phyloP scores from a whole-genome alignment of 2,113 vertebrate species.

The Mugil cephalus region DNA sequence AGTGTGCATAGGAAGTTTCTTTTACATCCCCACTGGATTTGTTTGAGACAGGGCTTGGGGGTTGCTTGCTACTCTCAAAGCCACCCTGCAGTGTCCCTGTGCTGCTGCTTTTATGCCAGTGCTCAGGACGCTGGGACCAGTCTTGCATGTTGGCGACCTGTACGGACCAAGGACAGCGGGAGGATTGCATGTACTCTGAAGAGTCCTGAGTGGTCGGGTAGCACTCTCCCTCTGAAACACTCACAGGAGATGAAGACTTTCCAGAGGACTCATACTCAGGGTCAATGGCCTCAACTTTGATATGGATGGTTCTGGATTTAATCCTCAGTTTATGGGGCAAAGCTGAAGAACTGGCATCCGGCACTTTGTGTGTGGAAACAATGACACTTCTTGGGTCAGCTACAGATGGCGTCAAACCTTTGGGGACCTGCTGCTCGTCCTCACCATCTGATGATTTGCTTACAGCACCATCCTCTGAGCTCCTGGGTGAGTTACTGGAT shows the following conservation, averaged over 20 bases:
- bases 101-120: slow-evolving; percentile 88
- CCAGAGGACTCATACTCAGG: slow-evolving; percentile 88
- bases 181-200: slow-evolving; percentile 80
- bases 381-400: slow-evolving; percentile 88
- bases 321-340: slow-evolving; percentile 96
- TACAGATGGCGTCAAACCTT: slow-evolving; percentile 86
- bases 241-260: slow-evolving; percentile 84
- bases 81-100: slow-evolving; percentile 80
- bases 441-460: slow-evolving; percentile 95
- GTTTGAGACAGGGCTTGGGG: slow-evolving; percentile 38
- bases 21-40: slow-evolving; percentile 76
- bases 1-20: slow-evolving; percentile 83
- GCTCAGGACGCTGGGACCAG: slow-evolving; percentile 90
- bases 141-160: slow-evolving; percentile 92
- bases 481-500: slow-evolving; percentile 92
- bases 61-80: slow-evolving; percentile 74
- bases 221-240: slow-evolving; percentile 84
- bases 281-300: slow-evolving; percentile 93
- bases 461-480: slow-evolving; percentile 89
- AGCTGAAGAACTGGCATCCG: slow-evolving; percentile 89
- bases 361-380: slow-evolving; percentile 90
- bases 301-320: slow-evolving; percentile 92
- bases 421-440: slow-evolving; percentile 97
- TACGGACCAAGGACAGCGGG: slow-evolving; percentile 89
- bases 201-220: slow-evolving; percentile 81